These are phyloP conservation scores for Trachemys scripta DNA, from an alignment of 2,113 vertebrate species.

Conservation along the genomic window DNA sequence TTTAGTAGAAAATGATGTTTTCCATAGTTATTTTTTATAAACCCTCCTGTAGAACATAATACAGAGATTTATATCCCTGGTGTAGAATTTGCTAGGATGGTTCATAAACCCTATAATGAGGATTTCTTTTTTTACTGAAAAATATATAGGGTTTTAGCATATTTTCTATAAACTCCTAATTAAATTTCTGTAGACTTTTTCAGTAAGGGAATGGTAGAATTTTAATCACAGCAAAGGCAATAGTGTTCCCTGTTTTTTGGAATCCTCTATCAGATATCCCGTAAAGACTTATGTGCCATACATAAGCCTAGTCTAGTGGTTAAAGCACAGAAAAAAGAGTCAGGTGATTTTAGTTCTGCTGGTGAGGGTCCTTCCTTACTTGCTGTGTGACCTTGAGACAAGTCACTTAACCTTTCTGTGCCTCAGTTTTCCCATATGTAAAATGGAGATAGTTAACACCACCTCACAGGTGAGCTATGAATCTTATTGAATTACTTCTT, in stretches of 20 bases:
- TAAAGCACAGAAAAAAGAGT: background rate
- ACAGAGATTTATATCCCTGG: background rate
- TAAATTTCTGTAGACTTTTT: background rate
- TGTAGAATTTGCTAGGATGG: background rate
- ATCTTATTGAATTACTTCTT: constrained; percentile 10
- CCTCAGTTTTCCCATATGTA: background rate
- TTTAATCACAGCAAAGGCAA: background rate
- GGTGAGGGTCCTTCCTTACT: background rate
- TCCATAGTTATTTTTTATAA: background rate
- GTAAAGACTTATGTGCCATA: background rate
- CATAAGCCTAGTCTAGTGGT: background rate
- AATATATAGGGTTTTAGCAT: background rate
- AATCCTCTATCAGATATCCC: background rate
- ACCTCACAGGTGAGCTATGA: background rate
- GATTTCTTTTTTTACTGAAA: background rate
- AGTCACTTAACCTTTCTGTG: background rate
- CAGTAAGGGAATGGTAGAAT: background rate
- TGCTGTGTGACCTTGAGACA: background rate
- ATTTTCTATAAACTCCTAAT: background rate
- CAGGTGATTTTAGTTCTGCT: background rate
- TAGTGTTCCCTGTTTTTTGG: background rate
- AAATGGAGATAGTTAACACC: background rate
- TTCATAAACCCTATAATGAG: background rate
- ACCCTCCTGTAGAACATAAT: background rate
- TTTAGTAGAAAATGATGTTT: background rate